Conservation (phyloP, 2,797 vertebrate genomes). For the Podargus strigoides region DNA sequence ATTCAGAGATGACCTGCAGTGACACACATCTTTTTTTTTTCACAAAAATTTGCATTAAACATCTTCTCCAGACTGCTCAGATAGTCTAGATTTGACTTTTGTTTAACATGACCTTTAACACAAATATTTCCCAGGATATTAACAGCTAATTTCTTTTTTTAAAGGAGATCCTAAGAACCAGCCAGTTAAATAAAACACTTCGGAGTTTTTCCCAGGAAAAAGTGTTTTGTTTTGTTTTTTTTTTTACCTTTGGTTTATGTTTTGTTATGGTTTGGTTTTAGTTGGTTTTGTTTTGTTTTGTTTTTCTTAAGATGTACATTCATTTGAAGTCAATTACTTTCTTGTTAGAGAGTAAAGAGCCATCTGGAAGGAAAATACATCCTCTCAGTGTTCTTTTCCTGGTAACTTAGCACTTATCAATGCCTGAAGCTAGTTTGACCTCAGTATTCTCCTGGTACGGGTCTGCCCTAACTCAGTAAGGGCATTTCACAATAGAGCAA, state of each 20-base stretch:
- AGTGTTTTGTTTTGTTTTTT: neutral
- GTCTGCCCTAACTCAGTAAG: neutral
- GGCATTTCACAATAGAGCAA: neutral
- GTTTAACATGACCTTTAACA: conserved; percentile 67
- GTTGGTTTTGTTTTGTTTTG: neutral
- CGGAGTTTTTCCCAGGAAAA: neutral
- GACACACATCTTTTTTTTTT: conserved; percentile 52
- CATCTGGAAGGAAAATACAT: conserved; percentile 36
- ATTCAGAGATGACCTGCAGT: conserved; percentile 67
- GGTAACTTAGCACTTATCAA: conserved; percentile 49
- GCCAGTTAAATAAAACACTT: conserved; percentile 36
- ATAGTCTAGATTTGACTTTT: conserved; percentile 53
- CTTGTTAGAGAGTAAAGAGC: conserved; percentile 8
- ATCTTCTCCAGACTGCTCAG: conserved; percentile 40
- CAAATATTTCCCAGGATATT: conserved; percentile 50
- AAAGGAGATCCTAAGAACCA: conserved; percentile 14
- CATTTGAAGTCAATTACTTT: conserved; percentile 49
- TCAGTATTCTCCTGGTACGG: neutral
- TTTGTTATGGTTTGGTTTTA: too few relatives aligned
- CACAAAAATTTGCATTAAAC: conserved; percentile 68
- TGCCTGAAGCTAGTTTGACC: conserved; percentile 30
- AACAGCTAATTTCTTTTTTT: conserved; percentile 46
- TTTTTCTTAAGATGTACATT: neutral
- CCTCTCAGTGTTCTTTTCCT: neutral
- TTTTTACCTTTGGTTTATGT: neutral